Conservation (phyloP, 2,888 invertebrate species). For the Platycheirus rosarum region DNA sequence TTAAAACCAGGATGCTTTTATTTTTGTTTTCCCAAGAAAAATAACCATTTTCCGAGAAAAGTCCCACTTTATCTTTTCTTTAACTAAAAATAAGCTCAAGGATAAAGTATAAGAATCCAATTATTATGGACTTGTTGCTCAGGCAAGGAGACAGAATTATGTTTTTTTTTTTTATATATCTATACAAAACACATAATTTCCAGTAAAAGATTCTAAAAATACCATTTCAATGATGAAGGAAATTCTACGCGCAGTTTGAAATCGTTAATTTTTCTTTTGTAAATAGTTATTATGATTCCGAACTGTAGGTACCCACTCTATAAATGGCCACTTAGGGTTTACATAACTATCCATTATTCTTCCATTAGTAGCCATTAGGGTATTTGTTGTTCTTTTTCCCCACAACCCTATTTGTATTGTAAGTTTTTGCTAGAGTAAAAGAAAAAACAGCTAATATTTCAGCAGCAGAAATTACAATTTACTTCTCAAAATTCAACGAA, state of each 20-base stretch:
- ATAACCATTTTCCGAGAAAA: neutral
- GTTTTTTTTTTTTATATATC: too few relatives aligned
- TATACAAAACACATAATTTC: too few relatives aligned
- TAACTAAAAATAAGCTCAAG: neutral
- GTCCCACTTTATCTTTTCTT: neutral
- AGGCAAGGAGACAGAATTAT: too few relatives aligned
- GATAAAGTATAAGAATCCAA: neutral
- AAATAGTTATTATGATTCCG: constrained; percentile 32
- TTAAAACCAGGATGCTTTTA: too few relatives aligned
- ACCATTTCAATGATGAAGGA: neutral
- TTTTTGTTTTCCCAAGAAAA: neutral
- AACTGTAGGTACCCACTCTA: neutral
- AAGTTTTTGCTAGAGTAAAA: neutral
- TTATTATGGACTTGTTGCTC: too few relatives aligned
- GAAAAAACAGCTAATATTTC: neutral
- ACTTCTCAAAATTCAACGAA: constrained; percentile 11
- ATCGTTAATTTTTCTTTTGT: neutral
- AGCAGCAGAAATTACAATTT: constrained; percentile 2
- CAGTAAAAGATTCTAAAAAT: constrained; percentile 13
- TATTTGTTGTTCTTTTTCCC: constrained; percentile 24
- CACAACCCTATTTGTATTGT: constrained; percentile 3
- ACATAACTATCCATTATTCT: constrained; percentile 53
- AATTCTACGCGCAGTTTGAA: neutral
- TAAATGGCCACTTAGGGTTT: constrained; percentile 58
- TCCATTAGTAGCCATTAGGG: constrained; percentile 41